phyloP scores from a whole-genome alignment of 2,888 invertebrate species.

The Aspidapion aeneum region DNA sequence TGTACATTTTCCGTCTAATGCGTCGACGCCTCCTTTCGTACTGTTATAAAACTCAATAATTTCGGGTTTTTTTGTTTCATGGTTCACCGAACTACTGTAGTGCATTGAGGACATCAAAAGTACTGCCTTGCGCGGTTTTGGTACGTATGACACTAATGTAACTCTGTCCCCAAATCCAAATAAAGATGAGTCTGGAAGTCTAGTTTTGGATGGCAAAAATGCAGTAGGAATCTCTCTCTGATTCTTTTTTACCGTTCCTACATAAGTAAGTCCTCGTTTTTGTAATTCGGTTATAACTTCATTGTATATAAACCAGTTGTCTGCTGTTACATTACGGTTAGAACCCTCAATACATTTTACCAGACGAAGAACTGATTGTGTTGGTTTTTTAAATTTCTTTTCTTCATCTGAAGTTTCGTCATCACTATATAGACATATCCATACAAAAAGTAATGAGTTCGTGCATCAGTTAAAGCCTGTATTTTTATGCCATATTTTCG shows the following conservation, averaged over 20 bases:
- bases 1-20: conserved; percentile 3
- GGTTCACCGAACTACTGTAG: not conserved
- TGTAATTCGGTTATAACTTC: conserved; percentile 25
- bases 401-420: conserved; percentile 26
- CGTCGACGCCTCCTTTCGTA: conserved; percentile 2
- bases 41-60: conserved; percentile 4
- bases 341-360: conserved; percentile 31
- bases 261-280: conserved; percentile 1
- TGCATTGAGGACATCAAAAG: conserved; percentile 5
- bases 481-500: conserved; percentile 37
- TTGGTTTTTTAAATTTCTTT: conserved; percentile 33
- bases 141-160: conserved; percentile 1
- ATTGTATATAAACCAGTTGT: conserved; percentile 38
- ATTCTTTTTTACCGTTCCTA: too few relatives aligned
- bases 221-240: not conserved
- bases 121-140: conserved; percentile 1
- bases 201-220: not conserved
- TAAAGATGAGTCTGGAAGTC: conserved; percentile 5
- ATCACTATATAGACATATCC: conserved; percentile 33
- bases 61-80: conserved; percentile 4
- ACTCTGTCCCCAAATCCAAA: conserved; percentile 6
- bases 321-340: conserved; percentile 36
- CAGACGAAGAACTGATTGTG: conserved; percentile 34
- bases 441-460: conserved; percentile 29
- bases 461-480: conserved; percentile 34